Evolutionary conservation across 2,113 vertebrate species (phyloP).

Genomic region (Periophthalmodon schlosseri): DNA sequence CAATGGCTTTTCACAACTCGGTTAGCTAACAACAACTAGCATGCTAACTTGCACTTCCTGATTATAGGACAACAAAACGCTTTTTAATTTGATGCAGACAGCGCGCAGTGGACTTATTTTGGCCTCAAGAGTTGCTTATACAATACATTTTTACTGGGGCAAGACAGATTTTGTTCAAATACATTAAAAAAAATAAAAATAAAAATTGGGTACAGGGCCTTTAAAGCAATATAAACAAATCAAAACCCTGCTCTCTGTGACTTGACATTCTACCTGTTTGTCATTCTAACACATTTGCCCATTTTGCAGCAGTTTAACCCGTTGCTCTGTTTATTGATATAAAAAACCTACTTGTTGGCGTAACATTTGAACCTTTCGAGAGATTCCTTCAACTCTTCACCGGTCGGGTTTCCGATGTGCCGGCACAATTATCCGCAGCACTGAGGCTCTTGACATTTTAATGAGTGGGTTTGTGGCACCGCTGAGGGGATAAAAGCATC

Average conservation of each 20-base stretch:
- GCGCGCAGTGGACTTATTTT: too few species aligned
- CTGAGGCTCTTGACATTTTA: slow-evolving; percentile 4
- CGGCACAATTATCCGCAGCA: neutral
- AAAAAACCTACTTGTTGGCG: neutral
- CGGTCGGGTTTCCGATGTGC: neutral
- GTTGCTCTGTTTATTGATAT: neutral
- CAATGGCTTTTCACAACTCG: too few species aligned
- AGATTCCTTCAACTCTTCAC: neutral
- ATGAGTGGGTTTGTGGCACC: neutral
- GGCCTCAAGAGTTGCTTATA: too few species aligned
- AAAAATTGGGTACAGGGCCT: too few species aligned
- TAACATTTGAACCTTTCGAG: slow-evolving; percentile 1
- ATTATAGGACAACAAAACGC: too few species aligned
- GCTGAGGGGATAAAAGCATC: slow-evolving; percentile 6
- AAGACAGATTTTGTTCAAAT: too few species aligned
- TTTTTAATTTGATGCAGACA: too few species aligned
- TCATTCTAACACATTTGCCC: neutral
- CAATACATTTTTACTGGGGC: too few species aligned
- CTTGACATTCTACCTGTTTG: neutral
- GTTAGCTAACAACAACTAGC: too few species aligned
- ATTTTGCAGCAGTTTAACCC: neutral
- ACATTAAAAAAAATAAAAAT: too few species aligned
- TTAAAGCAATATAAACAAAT: too few species aligned
- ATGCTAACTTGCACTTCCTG: too few species aligned
- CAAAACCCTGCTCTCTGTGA: neutral